phyloP scores from a whole-genome alignment of 2,113 vertebrate species.

The Stomatorhinus ivindoensis region DNA sequence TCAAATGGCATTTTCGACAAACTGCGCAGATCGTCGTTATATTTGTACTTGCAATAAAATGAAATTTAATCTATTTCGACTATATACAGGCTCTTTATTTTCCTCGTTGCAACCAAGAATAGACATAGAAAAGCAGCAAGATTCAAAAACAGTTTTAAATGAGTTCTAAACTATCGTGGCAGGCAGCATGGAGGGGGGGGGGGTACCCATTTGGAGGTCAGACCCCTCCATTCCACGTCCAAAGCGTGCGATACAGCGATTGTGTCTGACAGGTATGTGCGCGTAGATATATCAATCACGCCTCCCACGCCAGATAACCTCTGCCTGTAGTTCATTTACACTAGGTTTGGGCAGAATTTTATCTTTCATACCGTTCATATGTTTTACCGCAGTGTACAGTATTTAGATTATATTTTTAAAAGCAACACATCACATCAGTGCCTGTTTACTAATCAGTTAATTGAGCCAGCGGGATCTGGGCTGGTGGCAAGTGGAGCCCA shows the following conservation, averaged over 20 bases:
- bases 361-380: neutral
- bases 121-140: neutral
- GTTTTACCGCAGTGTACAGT: neutral
- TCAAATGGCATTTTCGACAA: neutral
- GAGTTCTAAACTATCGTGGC: neutral
- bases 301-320: neutral
- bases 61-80: neutral
- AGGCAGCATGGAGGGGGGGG: neutral
- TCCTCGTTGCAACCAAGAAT: neutral
- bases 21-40: neutral
- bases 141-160: neutral
- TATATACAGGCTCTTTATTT: neutral
- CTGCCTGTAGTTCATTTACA: neutral
- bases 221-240: neutral
- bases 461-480: neutral
- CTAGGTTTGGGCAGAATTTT: neutral
- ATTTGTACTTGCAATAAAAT: neutral
- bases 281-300: no score
- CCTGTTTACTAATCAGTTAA: neutral
- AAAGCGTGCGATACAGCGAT: neutral
- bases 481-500: neutral
- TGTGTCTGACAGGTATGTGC: no score
- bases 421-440: neutral
- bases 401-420: neutral
- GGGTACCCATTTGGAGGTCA: neutral